A percentile compares a stretch with the other conserved stretches of the same genome.
Evolutionary conservation across 2,888 invertebrate genomes (phyloP).

Genomic region (Melieria picta): DNA sequence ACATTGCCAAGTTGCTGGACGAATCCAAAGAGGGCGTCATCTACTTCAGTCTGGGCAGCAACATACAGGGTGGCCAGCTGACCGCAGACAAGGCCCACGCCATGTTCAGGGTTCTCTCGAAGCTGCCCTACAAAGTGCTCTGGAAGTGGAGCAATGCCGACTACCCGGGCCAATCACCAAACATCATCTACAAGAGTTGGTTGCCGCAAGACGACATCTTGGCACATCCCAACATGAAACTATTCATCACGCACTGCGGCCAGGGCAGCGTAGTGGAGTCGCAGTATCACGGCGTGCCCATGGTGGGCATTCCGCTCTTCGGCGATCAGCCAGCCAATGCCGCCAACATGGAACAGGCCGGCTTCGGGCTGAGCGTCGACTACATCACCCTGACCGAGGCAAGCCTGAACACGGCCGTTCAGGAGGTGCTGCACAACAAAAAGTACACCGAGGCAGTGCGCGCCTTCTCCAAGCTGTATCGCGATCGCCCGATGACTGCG

Average conservation of each 20-base stretch:
- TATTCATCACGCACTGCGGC: slow-evolving; percentile 67
- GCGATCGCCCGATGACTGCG: slow-evolving; percentile 68
- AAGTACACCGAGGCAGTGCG: slow-evolving; percentile 57
- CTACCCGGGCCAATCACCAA: slow-evolving; percentile 55
- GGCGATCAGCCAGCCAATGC: slow-evolving; percentile 83
- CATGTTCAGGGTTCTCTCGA: slow-evolving; percentile 70
- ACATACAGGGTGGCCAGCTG: slow-evolving; percentile 49
- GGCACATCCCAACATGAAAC: slow-evolving; percentile 76
- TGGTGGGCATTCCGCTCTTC: slow-evolving; percentile 79
- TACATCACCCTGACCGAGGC: slow-evolving; percentile 44
- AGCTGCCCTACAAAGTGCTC: slow-evolving; percentile 70
- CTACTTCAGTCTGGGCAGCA: slow-evolving; percentile 63
- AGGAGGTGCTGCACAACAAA: slow-evolving; percentile 51
- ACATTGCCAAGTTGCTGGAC: slow-evolving; percentile 49
- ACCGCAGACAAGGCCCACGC: slow-evolving; percentile 58
- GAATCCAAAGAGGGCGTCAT: slow-evolving; percentile 43
- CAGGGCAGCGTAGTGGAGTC: slow-evolving; percentile 81
- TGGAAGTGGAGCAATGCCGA: slow-evolving; percentile 74
- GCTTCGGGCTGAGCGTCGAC: slow-evolving; percentile 57
- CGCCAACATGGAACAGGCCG: slow-evolving; percentile 75
- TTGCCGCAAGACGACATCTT: slow-evolving; percentile 77
- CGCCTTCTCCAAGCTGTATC: slow-evolving; percentile 66
- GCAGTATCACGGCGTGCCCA: slow-evolving; percentile 81
- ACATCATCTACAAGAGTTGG: slow-evolving; percentile 64
- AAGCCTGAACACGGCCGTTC: slow-evolving; percentile 42